Percentiles rank a stretch among this genome's conserved stretches.
These are phyloP conservation scores for Turritopsis dohrnii DNA, from an alignment of 30 jellyfish, hydroid and myxozoan genomes.

Conservation along the genomic window DNA sequence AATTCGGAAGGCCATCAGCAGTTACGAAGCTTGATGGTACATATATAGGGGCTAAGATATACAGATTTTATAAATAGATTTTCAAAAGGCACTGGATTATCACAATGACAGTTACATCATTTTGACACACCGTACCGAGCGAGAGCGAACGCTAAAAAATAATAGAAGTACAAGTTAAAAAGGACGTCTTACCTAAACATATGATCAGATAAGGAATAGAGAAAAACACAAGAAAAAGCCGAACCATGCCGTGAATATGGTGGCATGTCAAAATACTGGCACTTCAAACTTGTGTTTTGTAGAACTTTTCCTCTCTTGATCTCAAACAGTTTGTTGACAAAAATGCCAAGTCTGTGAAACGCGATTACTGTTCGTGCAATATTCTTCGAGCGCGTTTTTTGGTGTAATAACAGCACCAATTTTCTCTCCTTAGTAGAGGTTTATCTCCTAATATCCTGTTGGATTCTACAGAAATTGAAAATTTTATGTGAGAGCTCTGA, in stretches of 20 bases:
- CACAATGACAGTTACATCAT: too few species aligned
- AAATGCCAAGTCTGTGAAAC: slow-evolving; percentile 14
- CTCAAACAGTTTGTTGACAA: slow-evolving; percentile 10
- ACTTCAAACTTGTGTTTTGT: neutral
- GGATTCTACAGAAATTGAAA: neutral
- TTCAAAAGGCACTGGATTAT: too few species aligned
- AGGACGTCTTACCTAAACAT: neutral
- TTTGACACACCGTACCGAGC: too few species aligned
- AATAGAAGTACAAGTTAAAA: neutral
- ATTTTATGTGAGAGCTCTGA: neutral
- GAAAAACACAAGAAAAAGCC: neutral
- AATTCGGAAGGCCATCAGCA: too few species aligned
- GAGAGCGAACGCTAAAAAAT: neutral
- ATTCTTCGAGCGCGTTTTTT: neutral
- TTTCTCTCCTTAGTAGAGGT: neutral
- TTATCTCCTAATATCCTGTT: neutral
- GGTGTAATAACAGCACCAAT: neutral
- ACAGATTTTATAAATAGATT: too few species aligned
- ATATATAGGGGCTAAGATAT: too few species aligned
- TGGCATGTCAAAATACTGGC: neutral
- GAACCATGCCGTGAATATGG: neutral
- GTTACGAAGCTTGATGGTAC: too few species aligned
- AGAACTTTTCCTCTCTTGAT: neutral
- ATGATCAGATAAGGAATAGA: neutral
- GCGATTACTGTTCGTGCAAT: neutral